Evolutionary conservation across 2,113 vertebrate species (phyloP).

Genomic region (Ptyas mucosa): DNA sequence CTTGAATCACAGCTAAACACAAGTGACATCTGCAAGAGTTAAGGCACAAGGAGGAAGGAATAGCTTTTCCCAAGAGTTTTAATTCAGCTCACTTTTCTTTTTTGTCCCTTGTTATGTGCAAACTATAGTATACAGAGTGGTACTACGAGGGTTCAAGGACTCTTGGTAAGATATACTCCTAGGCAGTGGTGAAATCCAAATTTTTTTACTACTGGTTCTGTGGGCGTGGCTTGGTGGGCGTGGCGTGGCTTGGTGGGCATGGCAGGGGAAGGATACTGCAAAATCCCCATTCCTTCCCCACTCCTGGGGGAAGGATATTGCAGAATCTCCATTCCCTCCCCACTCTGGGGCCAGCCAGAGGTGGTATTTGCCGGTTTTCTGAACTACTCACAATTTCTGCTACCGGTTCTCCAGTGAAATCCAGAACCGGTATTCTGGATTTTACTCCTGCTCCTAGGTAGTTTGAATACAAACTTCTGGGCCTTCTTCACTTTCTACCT

Average conservation of each 20-base stretch:
- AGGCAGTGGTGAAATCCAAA: not conserved
- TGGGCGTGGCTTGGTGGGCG: too few relatives aligned
- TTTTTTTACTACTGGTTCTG: too few relatives aligned
- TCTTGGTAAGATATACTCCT: not conserved
- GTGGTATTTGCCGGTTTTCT: too few relatives aligned
- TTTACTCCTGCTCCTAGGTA: not conserved
- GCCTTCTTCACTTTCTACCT: not conserved
- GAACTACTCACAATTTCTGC: too few relatives aligned
- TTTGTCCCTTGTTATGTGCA: not conserved
- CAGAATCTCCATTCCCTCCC: too few relatives aligned
- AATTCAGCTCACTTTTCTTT: not conserved
- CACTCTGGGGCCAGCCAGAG: too few relatives aligned
- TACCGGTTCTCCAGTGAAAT: too few relatives aligned
- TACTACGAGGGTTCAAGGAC: not conserved
- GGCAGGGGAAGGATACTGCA: too few relatives aligned
- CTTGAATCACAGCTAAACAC: not conserved
- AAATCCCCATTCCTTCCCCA: too few relatives aligned
- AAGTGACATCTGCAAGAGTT: not conserved
- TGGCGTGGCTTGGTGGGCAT: too few relatives aligned
- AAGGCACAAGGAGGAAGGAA: not conserved
- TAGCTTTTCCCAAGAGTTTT: not conserved
- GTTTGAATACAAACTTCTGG: not conserved
- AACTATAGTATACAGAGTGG: not conserved
- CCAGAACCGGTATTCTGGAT: too few relatives aligned
- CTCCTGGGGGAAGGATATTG: too few relatives aligned